Evolutionary conservation across 2,888 invertebrate genomes (phyloP), one percentile per base, ranked within the genome.

Genomic region (Lepetodrilus schrolli): DNA sequence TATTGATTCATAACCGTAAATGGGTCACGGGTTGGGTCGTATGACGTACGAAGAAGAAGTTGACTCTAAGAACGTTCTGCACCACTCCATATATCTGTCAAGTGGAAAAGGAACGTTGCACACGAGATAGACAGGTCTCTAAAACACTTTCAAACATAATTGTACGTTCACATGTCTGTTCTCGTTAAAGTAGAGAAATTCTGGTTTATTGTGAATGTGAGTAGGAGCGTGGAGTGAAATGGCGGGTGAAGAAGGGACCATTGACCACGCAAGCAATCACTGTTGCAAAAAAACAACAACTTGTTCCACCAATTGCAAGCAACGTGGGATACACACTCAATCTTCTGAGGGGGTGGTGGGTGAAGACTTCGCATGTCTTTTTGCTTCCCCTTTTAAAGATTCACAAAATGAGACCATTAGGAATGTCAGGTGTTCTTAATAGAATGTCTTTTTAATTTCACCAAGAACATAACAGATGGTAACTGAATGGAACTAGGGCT

Each of bases 1-100:
- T 68, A 68, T 68, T 68, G 68, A 68, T 68, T 68, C 43, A 68
- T 47, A 68, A 43, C 10, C 20, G 17, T 43, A 68, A 47, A 13
- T 68, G 30, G 68, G 68, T 68, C 68, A 23, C 13, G 68, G 58
- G 34, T 7, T 58, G 58, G 30, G 34, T 17, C 26, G 30, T 26
- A 34, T 58, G 58, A 58, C 58, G 58, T 58, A n/a, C 13, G 30
- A 23, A 58, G 34, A 30, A n/a, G 58, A 17, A n/a, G 23, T 34
- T 34, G 58, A 8, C 30, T 34, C 43, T 17, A 43, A 17, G 13
- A 43, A 7, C 43, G 30, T 23, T 30, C 58, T 10, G 30, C 58
- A 30, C 58, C 13, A 34, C 58, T 58, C 30, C 26, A 58, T 26
- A 58, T 23, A 2, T 5, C 26, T 30, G 58, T 58, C 30, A 34